phyloP scores from a whole-genome alignment of 2,888 invertebrate species.

The Drosophila birchii region DNA sequence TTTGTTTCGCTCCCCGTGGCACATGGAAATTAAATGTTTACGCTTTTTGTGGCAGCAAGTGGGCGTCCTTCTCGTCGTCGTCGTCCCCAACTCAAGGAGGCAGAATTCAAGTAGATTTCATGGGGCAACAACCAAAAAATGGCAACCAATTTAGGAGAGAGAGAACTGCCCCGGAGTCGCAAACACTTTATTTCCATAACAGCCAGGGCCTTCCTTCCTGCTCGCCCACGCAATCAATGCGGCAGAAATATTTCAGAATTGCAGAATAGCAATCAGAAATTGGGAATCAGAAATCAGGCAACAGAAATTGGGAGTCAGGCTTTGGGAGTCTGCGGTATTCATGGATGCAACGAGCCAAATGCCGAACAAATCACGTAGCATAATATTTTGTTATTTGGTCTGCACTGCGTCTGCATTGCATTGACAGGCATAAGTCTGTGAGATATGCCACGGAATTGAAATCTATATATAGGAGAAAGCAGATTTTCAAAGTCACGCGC shows the following conservation, averaged over 20 bases:
- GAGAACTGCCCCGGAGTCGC: not conserved
- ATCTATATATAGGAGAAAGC: slow-evolving; percentile 43
- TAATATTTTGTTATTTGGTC: slow-evolving; percentile 69
- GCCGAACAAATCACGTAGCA: slow-evolving; percentile 74
- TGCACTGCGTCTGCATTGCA: slow-evolving; percentile 29
- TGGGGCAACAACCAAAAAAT: slow-evolving; percentile 52
- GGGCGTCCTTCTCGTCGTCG: slow-evolving; percentile 52
- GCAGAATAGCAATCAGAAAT: slow-evolving; percentile 43
- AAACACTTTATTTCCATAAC: slow-evolving; percentile 23
- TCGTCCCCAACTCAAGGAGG: slow-evolving; percentile 22
- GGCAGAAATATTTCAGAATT: slow-evolving; percentile 53
- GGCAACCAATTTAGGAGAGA: slow-evolving; percentile 59
- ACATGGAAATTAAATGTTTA: slow-evolving; percentile 79
- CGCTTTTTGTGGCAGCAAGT: slow-evolving; percentile 76
- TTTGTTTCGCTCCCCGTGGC: slow-evolving; percentile 50
- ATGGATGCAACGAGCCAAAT: slow-evolving; percentile 67
- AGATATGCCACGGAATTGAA: slow-evolving; percentile 53
- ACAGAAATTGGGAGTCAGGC: not conserved
- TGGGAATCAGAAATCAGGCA: slow-evolving; percentile 8
- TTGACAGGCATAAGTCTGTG: slow-evolving; percentile 62
- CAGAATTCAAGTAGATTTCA: slow-evolving; percentile 40
- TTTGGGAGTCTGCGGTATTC: slow-evolving; percentile 38
- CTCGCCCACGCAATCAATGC: slow-evolving; percentile 51
- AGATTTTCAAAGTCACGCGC: slow-evolving; percentile 77
- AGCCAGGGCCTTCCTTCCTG: slow-evolving; percentile 7